Evolutionary conservation across 2,113 vertebrate species (phyloP), one percentile per base, ranked within the genome.

Genomic region (Carollia perspicillata): DNA sequence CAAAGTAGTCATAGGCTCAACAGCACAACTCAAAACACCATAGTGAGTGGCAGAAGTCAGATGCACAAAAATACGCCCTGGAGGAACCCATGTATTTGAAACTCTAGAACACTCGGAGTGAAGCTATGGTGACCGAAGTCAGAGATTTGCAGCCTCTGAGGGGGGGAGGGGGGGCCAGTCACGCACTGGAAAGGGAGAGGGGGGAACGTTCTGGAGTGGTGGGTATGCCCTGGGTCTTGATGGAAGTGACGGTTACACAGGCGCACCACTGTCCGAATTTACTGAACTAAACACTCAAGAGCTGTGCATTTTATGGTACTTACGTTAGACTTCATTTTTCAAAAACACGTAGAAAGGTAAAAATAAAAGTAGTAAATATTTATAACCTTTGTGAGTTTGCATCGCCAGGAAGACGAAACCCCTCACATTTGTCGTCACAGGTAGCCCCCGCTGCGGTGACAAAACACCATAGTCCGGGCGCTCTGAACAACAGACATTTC

Each of bases 1-100:
- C 26, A 37, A 16, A 5, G 60, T 28, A 7, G 3, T 7, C 20
- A n/a, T 1, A 23, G 20, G 2, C 11, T 9, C 26, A 4, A 23
- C 18, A 14, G 16, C 23, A 0, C 6, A 42, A 53, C 84, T 68
- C 68, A 51, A 23, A 37, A 47, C 2, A 20, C 33, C 8, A 10
- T 28, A 22, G 0, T 53, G 72, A 58, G 58, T 37, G 90, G 60
- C 35, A 51, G 14, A 83, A 83, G 49, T 63, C 55, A 47, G 13
- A 51, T 11, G 16, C 26, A 8, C 74, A 28, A 22, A 10, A 55
- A 22, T 16, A 13, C 3, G 9, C 6, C 0, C 30, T 10, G 28
- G 30, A 65, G 37, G 55, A 8, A 28, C 37, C 47, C 51, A 8
- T 37, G 53, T 26, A 5, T 37, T 8, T 13, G 11, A 44, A 55